Evolutionary conservation across 2,888 invertebrate genomes (phyloP).

Genomic region (Drosophila recens): DNA sequence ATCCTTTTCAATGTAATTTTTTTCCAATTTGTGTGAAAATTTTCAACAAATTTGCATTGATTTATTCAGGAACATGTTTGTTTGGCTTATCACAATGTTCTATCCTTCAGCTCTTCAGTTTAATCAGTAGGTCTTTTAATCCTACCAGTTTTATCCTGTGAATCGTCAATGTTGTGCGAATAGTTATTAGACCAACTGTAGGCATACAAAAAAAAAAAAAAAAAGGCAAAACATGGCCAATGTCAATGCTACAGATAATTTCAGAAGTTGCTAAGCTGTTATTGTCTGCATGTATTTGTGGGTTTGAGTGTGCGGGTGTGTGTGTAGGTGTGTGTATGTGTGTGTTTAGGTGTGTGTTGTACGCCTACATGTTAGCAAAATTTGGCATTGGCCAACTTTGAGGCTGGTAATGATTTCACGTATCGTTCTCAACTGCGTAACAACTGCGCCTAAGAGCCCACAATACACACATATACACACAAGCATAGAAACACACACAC

Average conservation of each 20-base stretch:
- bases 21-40: not conserved
- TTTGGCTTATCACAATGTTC: conserved; percentile 13
- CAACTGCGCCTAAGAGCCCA: conserved; percentile 23
- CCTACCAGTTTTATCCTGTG: conserved; percentile 9
- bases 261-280: conserved; percentile 41
- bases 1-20: too few relatives aligned
- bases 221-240: conserved; percentile 6
- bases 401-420: conserved; percentile 57
- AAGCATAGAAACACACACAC: conserved; percentile 1
- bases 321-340: conserved; percentile 1
- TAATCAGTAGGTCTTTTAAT: conserved; percentile 17
- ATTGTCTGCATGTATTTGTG: not conserved
- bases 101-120: not conserved
- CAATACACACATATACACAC: conserved; percentile 1
- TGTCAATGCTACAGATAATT: conserved; percentile 16
- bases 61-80: not conserved
- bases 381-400: conserved; percentile 38
- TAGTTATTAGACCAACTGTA: conserved; percentile 16
- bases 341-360: conserved; percentile 7
- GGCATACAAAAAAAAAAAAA: not conserved
- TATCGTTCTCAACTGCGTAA: conserved; percentile 31
- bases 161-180: conserved; percentile 1
- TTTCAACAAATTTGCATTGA: conserved; percentile 23
- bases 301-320: not conserved
- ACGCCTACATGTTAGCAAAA: conserved; percentile 24